Evolutionary conservation across 2,888 invertebrate genomes (phyloP), one percentile per base, ranked within the genome.

Genomic region (Conops quadrifasciatus): DNA sequence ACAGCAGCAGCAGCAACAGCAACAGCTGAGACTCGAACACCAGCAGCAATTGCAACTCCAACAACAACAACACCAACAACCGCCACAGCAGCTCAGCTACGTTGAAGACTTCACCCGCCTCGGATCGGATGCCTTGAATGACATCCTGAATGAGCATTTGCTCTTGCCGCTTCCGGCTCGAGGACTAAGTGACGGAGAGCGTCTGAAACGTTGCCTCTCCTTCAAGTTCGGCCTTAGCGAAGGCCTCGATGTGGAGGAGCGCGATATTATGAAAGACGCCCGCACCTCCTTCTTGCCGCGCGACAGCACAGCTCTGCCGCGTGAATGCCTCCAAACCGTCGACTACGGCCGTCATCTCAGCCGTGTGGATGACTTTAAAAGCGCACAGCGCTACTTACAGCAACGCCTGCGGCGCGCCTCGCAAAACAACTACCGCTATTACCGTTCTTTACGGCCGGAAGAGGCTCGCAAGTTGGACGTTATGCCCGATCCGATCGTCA

Each of bases 261-360:
- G 89, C 67, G 89, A 89, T 62, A 85, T 91, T 0, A 88, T 90
- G 79, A 87, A 88, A 75, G 91, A 90, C 74, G 88, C 89, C 67
- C 88, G 89, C 62, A 91, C 91, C 0, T 90, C 90, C 19, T 91
- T 90, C 77, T 82, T 90, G 56, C 90, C 91, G 0, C 84, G 86
- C 0, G 89, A 89, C 68, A 87, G 88, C 59, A 84, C 88, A 56
- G 83, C 87, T 56, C 81, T 89, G 47, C 87, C 88, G 0, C 79
- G 82, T 7, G 82, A 85, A 59, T 86, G 85, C 71, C 74, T 80
- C 28, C 78, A 78, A 3, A 78, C 64, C 43, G 71, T 75, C 1
- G 60, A 71, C 3, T 72, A 73, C 51, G 74, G 73, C 19, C 30
- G 73, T 1, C 47, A 74, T 5, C 75, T 80, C 16, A 53, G 72